Base-by-base conservation (phyloP, 2,888 invertebrate genomes). In the Gnatocerus cornutus region DNA sequence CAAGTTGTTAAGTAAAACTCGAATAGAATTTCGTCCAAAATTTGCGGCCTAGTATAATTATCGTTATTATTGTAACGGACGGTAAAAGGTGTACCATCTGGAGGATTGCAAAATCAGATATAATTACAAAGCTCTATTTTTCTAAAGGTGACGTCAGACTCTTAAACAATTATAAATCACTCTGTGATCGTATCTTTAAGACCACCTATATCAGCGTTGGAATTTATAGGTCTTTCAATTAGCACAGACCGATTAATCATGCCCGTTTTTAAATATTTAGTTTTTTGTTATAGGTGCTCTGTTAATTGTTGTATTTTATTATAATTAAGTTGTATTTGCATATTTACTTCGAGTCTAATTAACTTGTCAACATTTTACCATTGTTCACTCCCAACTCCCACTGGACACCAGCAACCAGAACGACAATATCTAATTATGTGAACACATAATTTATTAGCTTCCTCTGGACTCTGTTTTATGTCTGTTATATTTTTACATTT, bases 341-440 rank as follows among this genome's bases (percentile, higher is more conserved):
- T 50, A 50, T 46, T 46, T 46, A 46, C 46, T 46, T 46, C 46
- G 21, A 8, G 8, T 16, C 13, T 46, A 46, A 46, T 46, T 46
- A 46, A 46, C 16, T 46, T 46, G 46, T 46, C 46, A 46, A 46
- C 46, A 16, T 46, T 46, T 46, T 10, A 12, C 46, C 13, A 46
- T 46, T 46, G 46, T 46, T 46, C 43, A 16, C 21, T 46, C 16
- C 46, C 46, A 46, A 46, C 46, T 46, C 46, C 46, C 46, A 46
- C 46, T 21, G 21, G 46, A 16, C 41, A 41, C 46, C 8, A 46
- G n/a, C 21, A 9, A 46, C 46, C 46, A 46, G 8, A 21, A 46
- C 46, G 46, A 46, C 21, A 16, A 46, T 43, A 43, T 41, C 41
- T 12, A 41, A 41, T 41, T 41, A 41, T 41, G 41, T 41, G 13